Evolutionary conservation across 1,140 invertebrate species (phyloP), one percentile per base, ranked within the genome.

Genomic region (Wasmannia auropunctata): DNA sequence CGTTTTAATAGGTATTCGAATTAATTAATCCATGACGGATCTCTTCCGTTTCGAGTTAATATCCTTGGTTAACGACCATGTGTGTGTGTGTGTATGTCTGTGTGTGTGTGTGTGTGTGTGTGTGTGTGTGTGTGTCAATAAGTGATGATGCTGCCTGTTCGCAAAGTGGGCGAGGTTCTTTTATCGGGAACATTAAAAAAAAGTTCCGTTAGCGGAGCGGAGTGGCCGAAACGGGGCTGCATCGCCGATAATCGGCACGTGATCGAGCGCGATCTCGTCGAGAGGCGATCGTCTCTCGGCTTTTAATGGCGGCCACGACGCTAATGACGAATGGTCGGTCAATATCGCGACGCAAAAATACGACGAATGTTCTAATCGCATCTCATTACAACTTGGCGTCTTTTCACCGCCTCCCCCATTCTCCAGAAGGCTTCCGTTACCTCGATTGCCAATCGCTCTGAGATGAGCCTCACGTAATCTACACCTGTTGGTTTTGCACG

Each of bases 301-400:
- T 81, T 86, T 83, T 69, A 90, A 91, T 91, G 86, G 88, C 87
- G 62, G n/a, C 65, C 4, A 22, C 58, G 14, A 6, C 5, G 46
- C 54, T 81, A 70, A 90, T 89, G 85, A 89, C 88, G 75, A 86
- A 84, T 51, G 72, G 54, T 49, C 63, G 14, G 14, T 43, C 86
- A 75, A 87, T 79, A 90, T 84, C 69, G 58, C 75, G 74, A 25
- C 86, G 81, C 14, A 67, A 46, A 56, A 87, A 79, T 72, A 54
- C 8, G 40, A 65, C 54, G 81, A 80, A 72, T 83, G 74, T 72
- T 72, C 85, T 89, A 85, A 85, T 85, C 72, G 34, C 56, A 43
- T 77, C 81, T 65, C 72, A 58, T 77, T 85, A 76, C 72, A 14
- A 28, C 72, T 77, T 37, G 40, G 10, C 16, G 28, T 28, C 77